phyloP scores from a whole-genome alignment of 64 coral and sea anemone genomes.

The Platygyra sinensis region DNA sequence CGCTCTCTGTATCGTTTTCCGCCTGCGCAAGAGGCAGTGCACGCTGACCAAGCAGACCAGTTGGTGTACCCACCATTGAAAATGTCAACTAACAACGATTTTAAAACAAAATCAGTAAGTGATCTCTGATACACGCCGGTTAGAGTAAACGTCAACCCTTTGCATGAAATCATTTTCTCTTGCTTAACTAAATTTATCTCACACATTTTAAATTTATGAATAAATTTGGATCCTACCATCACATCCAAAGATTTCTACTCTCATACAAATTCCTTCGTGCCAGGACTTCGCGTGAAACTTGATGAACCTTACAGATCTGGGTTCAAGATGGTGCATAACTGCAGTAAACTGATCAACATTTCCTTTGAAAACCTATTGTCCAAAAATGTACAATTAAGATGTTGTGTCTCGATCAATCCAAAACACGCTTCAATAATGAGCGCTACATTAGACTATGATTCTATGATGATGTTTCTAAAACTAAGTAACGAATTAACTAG shows the following conservation, averaged over 20 bases:
- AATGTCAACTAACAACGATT: neutral
- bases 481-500: no score
- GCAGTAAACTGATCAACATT: conserved; percentile 18
- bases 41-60: conserved; percentile 42
- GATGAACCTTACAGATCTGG: neutral
- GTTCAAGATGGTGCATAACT: conserved; percentile 5
- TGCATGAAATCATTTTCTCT: no score
- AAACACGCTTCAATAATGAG: no score
- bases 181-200: no score
- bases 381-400: neutral
- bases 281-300: neutral
- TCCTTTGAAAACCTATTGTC: conserved; percentile 24
- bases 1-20: conserved; percentile 6
- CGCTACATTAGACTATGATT: no score
- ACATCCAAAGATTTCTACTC: conserved; percentile 40
- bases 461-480: no score
- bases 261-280: conserved; percentile 6
- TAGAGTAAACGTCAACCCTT: neutral
- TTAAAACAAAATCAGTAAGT: no score
- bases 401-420: no score
- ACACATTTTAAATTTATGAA: no score
- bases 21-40: conserved; percentile 28
- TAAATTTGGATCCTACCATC: neutral
- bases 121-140: neutral
- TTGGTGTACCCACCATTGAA: conserved; percentile 36